Base-by-base conservation (phyloP, 2,888 invertebrate species). In the Seira musarum region DNA sequence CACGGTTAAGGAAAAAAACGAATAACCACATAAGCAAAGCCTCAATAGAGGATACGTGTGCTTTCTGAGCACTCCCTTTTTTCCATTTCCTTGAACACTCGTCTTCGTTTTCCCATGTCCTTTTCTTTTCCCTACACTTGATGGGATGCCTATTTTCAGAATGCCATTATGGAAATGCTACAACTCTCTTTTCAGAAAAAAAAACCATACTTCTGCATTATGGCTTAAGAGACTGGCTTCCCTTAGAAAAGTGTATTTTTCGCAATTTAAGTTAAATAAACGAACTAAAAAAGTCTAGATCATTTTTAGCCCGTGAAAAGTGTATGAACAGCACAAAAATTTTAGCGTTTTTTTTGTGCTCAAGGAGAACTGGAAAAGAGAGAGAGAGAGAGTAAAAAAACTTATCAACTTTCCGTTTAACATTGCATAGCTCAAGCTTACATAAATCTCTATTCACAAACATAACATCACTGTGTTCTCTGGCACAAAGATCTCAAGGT, bases 1-100 rank as follows among this genome's bases (percentile, higher is more conserved):
- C n/a, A 17, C 57, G 15, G 57, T n/a, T n/a, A 57, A 10, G 57
- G 57, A 5, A n/a, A n/a, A n/a, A 17, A 13, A n/a, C 3, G 57
- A n/a, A 57, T 57, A 57, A 57, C 57, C 57, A 57, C 57, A 57
- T 66, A 40, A 40, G 40, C 40, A 40, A 40, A 40, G 40, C 40
- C 40, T 40, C 40, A 40, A 40, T 40, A 13, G 40, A 40, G 40
- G 40, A 5, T 40, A 15, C 63, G 8, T 57, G 15, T n/a, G 19
- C 57, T 57, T 13, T 6, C 15, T 22, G 2, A 25, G 25, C 17
- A 24, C 19, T 65, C 19, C 65, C 17, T 35, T 22, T 17, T 25
- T 65, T 64, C 24, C 22, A 17, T 57, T 24, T 22, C 49, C 22
- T 21, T n/a, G 19, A 35, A 17, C 49, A 22, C 35, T 67, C 67